phyloP scores from a whole-genome alignment of 2,888 invertebrate genomes.

The Laothoe populi region DNA sequence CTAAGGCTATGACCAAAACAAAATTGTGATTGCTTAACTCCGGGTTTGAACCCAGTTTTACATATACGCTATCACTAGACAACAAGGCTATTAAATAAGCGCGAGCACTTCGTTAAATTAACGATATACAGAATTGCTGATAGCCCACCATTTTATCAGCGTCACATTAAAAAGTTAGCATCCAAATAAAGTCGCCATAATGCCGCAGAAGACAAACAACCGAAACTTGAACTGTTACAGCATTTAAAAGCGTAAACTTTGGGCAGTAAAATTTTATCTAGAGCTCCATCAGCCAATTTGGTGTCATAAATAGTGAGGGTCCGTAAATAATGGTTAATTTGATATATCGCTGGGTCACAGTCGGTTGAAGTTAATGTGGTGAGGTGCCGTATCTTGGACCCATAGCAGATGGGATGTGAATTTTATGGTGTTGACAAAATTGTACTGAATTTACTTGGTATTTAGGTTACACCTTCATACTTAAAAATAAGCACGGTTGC shows the following conservation, averaged over 20 bases:
- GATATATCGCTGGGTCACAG: constrained; percentile 27
- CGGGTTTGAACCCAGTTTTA: no score
- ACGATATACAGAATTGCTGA: background rate
- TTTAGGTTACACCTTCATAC: no score
- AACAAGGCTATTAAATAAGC: no score
- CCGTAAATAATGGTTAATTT: constrained; percentile 56
- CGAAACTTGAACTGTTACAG: constrained; percentile 36
- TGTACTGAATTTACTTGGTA: no score
- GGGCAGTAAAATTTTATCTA: constrained; percentile 42
- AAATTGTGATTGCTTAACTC: no score
- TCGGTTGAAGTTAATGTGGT: constrained; percentile 1
- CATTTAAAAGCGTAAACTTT: constrained; percentile 41
- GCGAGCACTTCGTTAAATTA: background rate
- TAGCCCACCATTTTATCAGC: constrained; percentile 1
- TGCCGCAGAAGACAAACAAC: constrained; percentile 42
- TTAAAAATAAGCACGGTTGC: no score
- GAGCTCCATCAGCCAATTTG: constrained; percentile 51
- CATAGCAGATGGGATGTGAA: background rate
- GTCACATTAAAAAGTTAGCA: constrained; percentile 15
- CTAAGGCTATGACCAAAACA: no score
- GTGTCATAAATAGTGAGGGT: constrained; percentile 53
- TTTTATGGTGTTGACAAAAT: background rate
- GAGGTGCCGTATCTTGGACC: background rate
- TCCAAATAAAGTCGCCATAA: constrained; percentile 22
- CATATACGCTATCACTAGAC: no score